Conservation (phyloP, 2,888 invertebrate genomes). For the Scrobipalpa atriplicella region DNA sequence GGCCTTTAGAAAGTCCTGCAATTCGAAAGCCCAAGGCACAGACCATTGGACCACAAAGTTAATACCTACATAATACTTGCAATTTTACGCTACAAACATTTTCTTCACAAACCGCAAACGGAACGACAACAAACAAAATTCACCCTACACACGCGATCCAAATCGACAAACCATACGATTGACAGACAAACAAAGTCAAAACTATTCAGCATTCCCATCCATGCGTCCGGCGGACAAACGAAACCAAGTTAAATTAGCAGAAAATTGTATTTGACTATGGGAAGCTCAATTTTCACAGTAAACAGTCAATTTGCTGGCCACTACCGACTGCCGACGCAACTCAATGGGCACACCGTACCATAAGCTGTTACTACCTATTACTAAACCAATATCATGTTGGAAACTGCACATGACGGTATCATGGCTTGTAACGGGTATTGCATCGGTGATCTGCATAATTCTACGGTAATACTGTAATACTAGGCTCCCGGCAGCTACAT, state of each 20-base stretch:
- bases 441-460: conserved; percentile 42
- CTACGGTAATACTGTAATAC: conserved; percentile 35
- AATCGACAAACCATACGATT: conserved; percentile 12
- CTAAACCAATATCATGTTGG: conserved; percentile 41
- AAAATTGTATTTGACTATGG: conserved; percentile 28
- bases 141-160: conserved; percentile 13
- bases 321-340: conserved; percentile 22
- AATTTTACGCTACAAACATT: conserved; percentile 2
- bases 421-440: conserved; percentile 44
- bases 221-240: conserved; percentile 16
- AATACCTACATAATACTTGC: conserved; percentile 16
- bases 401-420: conserved; percentile 39
- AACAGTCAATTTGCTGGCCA: conserved; percentile 29
- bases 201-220: conserved; percentile 20
- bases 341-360: conserved; percentile 23
- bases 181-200: conserved; percentile 23
- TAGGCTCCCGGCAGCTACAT: conserved; percentile 21
- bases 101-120: neutral
- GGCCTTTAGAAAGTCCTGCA: no score
- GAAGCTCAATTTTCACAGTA: conserved; percentile 30
- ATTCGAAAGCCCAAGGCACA: no score
- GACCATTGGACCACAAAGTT: no score
- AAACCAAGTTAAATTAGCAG: conserved; percentile 27
- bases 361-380: conserved; percentile 34
- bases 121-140: conserved; percentile 15